Evolutionary conservation across 2,888 invertebrate genomes (phyloP).

Genomic region (Oscheius sp.): DNA sequence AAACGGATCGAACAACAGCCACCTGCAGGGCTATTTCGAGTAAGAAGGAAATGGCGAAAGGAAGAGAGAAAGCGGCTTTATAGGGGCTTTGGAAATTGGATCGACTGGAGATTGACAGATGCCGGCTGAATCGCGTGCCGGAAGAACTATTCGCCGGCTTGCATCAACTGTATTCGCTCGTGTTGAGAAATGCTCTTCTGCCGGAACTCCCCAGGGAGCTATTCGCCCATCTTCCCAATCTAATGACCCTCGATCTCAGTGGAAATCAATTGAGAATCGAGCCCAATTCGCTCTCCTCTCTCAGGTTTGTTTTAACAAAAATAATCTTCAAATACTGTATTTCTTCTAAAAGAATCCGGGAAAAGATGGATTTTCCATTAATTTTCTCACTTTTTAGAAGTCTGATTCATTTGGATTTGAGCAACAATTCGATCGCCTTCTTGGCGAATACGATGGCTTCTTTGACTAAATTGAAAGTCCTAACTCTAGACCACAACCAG

Average conservation of each 20-base stretch:
- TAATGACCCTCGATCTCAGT: slow-evolving; percentile 60
- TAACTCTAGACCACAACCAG: slow-evolving; percentile 50
- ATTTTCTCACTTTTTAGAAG: slow-evolving; percentile 37
- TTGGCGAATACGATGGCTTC: slow-evolving; percentile 52
- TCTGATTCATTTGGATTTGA: slow-evolving; percentile 55
- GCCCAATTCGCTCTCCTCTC: slow-evolving; percentile 48
- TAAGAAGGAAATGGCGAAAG: background rate
- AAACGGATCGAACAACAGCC: slow-evolving; percentile 45
- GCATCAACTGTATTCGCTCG: slow-evolving; percentile 54
- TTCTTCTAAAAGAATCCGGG: too few species aligned
- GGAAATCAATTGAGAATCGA: slow-evolving; percentile 57
- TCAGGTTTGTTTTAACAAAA: slow-evolving; percentile 26
- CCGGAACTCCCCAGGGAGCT: slow-evolving; percentile 51
- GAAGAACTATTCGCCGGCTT: slow-evolving; percentile 38
- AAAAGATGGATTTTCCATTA: too few species aligned
- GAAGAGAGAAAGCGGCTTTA: background rate
- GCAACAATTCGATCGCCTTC: slow-evolving; percentile 52
- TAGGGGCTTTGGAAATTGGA: slow-evolving; percentile 58
- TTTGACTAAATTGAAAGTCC: slow-evolving; percentile 43
- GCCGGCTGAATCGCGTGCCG: slow-evolving; percentile 24
- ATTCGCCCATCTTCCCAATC: slow-evolving; percentile 54
- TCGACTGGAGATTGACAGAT: slow-evolving; percentile 58
- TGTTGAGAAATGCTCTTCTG: slow-evolving; percentile 55
- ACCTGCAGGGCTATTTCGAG: slow-evolving; percentile 50
- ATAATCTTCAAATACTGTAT: background rate